Base-by-base conservation (phyloP, 2,113 vertebrate genomes). In the Lepus europaeus region DNA sequence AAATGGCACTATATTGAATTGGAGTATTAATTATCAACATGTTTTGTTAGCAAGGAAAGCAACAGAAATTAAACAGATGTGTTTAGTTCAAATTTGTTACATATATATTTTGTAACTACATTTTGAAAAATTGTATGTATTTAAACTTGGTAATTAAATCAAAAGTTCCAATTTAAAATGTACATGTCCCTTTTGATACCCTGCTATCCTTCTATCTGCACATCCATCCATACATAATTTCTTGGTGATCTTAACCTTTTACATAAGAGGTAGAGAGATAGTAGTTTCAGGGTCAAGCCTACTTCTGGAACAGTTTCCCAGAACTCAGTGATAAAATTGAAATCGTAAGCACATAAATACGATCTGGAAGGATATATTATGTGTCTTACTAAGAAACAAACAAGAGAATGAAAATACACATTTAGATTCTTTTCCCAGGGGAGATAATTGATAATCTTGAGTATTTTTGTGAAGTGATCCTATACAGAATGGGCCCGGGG, bases 151-250 rank as follows among this genome's bases (percentile, higher is more conserved):
- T 78, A 82, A 59, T 76, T 29, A 91, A 16, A 78, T 2, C 1
- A 79, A 96, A 96, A 45, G 8, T 45, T 45, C 39, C 56, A 59
- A 59, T 81, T 56, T 80, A 83, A 93, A 80, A 80, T 74, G 3
- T n/a, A 31, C 14, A 1, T 19, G 51, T 85, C 4, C 10, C 63
- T 31, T 74, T 13, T 85, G 31, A 49, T 31, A 23, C 3, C 9
- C 73, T 79, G 23, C 6, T 72, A 23, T 4, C 0, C 45, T 73
- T 73, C 45, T 56, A 2, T 70, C 33, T 91, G 23, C 63, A 14
- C 69, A 51, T 88, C 13, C 33, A 27, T 49, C 9, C 39, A 14
- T 36, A 72, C 9, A 23, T 76, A 23, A 77, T 22, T 86, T 59
- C 76, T 51, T 89, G 33, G 49, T 70, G 6, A 56, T 69, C 14